Conservation (phyloP, 2,888 invertebrate species). For the Polyploca ridens region DNA sequence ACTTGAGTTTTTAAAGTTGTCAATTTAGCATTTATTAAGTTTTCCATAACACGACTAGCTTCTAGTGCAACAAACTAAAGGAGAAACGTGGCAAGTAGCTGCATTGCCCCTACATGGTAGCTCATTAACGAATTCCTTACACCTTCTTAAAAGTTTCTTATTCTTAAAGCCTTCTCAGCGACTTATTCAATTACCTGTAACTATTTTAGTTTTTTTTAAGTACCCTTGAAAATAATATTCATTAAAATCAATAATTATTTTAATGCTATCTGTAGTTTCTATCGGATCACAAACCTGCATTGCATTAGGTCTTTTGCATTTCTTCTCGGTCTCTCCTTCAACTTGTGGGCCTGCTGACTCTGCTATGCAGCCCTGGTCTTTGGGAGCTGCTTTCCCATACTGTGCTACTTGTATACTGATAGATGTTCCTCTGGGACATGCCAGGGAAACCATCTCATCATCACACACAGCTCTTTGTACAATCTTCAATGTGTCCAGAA, state of each 20-base stretch:
- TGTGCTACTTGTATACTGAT: slow-evolving; percentile 95
- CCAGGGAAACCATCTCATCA: slow-evolving; percentile 91
- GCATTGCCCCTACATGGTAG: too few relatives aligned
- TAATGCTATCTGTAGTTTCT: neutral
- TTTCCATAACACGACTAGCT: too few relatives aligned
- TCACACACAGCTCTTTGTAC: slow-evolving; percentile 96
- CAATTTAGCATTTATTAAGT: too few relatives aligned
- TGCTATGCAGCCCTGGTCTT: slow-evolving; percentile 63
- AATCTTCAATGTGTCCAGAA: slow-evolving; percentile 94
- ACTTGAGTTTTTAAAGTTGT: too few relatives aligned
- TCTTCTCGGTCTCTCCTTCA: slow-evolving; percentile 41
- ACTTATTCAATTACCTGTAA: too few relatives aligned
- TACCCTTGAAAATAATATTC: too few relatives aligned
- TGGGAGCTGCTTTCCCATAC: slow-evolving; percentile 88
- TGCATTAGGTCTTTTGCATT: slow-evolving; percentile 84
- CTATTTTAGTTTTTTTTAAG: too few relatives aligned
- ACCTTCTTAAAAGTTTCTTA: too few relatives aligned
- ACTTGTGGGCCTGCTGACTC: slow-evolving; percentile 51
- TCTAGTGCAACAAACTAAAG: too few relatives aligned
- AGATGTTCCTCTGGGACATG: slow-evolving; percentile 96
- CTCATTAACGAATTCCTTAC: too few relatives aligned
- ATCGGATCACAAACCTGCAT: slow-evolving; percentile 87
- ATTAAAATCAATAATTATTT: neutral
- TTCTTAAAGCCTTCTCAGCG: too few relatives aligned
- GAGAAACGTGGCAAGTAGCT: too few relatives aligned